Base-by-base conservation (phyloP, 2,797 vertebrate species). In the Enteromius thamalakanensis region DNA sequence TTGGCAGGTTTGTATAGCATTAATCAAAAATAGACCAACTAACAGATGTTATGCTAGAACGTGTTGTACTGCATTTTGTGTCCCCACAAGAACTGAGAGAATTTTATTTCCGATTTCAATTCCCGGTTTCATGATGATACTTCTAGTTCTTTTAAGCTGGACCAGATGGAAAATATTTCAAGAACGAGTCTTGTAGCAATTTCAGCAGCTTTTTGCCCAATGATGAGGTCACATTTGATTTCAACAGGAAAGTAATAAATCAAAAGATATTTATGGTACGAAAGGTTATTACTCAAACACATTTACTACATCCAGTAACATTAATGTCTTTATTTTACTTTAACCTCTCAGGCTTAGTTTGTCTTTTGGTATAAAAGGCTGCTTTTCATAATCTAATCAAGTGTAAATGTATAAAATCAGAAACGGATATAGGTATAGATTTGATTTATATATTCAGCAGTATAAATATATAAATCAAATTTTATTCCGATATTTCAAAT, bases 1-100 rank as follows among this genome's bases (percentile, higher is more conserved):
- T 96, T 85, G 97, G 96, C 90, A 95, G 94, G 98, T 99, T 90
- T 60, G 95, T 91, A 7, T 10, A 11, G 64, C 42, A 10, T 81
- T 55, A 86, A 12, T 51, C 34, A 53, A 19, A 53, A 8, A 6
- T 10, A 14, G 40, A 67, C 5, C 58, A n/a, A 4, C 45, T 45
- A 77, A 32, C 76, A 78, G 26, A 64, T 64, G 49, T 74, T 11
- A 21, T n/a, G 5, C 29, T 34, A 34, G 29, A 32, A n/a, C n/a
- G 23, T 76, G 29, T n/a, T 74, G 70, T 12, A 6, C 47, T 47
- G 14, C 9, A 12, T 51, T 29, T 49, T 0, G 21, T 15, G 11
- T 55, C 12, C 32, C 51, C 51, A 55, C 3, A 6, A 75, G 72
- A 37, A 40, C 72, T 23, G 32, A 37, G 49, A 34, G 14, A n/a